Base-by-base conservation (phyloP, 2,888 invertebrate genomes). In the Campaea margaritaria region DNA sequence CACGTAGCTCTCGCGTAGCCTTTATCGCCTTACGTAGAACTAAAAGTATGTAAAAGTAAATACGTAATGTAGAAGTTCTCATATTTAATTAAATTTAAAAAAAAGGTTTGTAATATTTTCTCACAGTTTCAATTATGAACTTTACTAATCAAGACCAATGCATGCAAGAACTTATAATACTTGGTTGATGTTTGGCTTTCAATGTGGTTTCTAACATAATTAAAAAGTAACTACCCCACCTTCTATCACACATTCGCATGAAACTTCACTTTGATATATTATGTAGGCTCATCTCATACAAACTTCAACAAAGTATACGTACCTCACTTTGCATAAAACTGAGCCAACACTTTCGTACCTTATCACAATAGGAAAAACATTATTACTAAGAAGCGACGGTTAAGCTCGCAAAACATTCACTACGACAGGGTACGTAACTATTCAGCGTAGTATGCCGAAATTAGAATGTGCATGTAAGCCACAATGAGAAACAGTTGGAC, bases 401-500 rank as follows among this genome's bases (percentile, higher is more conserved):
- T 7, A 0, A 14, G 2, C 9, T 39, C 14, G 41, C 31, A 48
- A 49, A 41, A 49, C 21, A 44, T 43, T 12, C n/a, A 43, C 27
- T 1, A 2, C 3, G 27, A 43, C 43, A 21, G 10, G 21, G 43
- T 41, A 7, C 16, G 1, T 5, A 12, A 43, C n/a, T 7, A n/a
- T 43, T 27, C 8, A 43, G 16, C 21, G 12, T 27, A 27, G 36
- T 36, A 12, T 12, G 12, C 5, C 12, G 36, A 36, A 49, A 49
- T 56, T 38, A 39, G 44, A 49, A 49, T 56, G 56, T 10, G 16
- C 46, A 2, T 31, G 45, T 36, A 44, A 55, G 31, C 61, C 58
- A 28, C 58, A 65, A 38, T 12, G 49, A 34, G 53, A 58, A 59
- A 50, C 56, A 59, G n/a, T 36, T 36, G 50, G 63, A 63, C 63